Evolutionary conservation across 2,888 invertebrate species (phyloP).

Genomic region (Lamellibrachia columna): DNA sequence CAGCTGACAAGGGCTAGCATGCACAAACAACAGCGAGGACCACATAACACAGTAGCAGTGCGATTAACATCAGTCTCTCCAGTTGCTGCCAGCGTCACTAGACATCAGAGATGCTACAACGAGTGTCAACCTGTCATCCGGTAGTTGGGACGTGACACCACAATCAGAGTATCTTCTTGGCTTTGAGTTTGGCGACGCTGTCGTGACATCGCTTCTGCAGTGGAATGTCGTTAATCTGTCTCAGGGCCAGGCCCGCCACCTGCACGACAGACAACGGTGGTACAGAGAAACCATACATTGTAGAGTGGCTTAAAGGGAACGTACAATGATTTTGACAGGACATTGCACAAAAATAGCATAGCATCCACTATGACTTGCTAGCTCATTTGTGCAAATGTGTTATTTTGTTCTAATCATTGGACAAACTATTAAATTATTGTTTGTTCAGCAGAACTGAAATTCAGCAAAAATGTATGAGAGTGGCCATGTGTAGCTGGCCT

Average conservation of each 20-base stretch:
- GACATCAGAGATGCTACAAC: background rate
- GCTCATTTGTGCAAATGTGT: too few species aligned
- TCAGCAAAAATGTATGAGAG: background rate
- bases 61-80: background rate
- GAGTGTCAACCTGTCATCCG: background rate
- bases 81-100: background rate
- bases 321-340: too few species aligned
- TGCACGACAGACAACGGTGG: background rate
- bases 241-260: background rate
- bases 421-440: background rate
- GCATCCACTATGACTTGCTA: background rate
- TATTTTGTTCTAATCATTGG: background rate
- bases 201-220: background rate
- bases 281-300: background rate
- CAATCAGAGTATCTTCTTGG: background rate
- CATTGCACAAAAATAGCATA: background rate
- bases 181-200: background rate
- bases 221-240: background rate
- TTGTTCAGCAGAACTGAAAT: background rate
- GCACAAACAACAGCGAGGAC: background rate
- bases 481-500: background rate
- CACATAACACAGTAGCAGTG: background rate
- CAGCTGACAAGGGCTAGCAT: background rate
- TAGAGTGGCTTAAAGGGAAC: background rate
- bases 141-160: background rate